Evolutionary conservation across 1,140 invertebrate genomes (phyloP).

Genomic region (Mizuhopecten yessoensis): DNA sequence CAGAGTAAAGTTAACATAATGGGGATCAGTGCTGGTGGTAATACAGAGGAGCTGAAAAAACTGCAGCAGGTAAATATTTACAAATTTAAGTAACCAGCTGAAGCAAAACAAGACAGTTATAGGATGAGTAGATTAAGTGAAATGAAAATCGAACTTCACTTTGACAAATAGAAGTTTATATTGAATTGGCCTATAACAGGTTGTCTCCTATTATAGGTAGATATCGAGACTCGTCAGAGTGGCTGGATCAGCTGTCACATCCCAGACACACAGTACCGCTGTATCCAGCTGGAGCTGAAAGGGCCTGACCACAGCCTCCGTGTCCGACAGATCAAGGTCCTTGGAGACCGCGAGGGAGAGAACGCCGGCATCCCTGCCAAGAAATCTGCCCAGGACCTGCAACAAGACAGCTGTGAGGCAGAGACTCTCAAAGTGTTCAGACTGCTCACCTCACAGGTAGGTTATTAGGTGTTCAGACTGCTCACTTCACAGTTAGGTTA

Average conservation of each 20-base stretch:
- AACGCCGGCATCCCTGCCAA: slow-evolving; percentile 71
- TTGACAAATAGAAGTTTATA: too few relatives aligned
- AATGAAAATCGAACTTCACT: too few relatives aligned
- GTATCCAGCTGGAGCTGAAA: slow-evolving; percentile 91
- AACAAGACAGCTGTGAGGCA: slow-evolving; percentile 91
- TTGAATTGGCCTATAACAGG: too few relatives aligned
- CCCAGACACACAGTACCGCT: slow-evolving; percentile 85
- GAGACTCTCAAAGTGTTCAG: slow-evolving; percentile 97
- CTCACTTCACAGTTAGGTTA: too few relatives aligned
- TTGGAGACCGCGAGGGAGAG: slow-evolving; percentile 79
- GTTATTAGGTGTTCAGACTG: too few relatives aligned
- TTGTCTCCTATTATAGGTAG: too few relatives aligned
- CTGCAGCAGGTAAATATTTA: slow-evolving; percentile 83
- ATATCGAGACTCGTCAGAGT: slow-evolving; percentile 87
- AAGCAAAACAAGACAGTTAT: too few relatives aligned
- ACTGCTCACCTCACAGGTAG: slow-evolving; percentile 94
- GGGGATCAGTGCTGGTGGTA: slow-evolving; percentile 91
- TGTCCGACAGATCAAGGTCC: slow-evolving; percentile 90
- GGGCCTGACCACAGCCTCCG: slow-evolving; percentile 95
- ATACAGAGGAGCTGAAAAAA: slow-evolving; percentile 91
- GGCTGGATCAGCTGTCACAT: slow-evolving; percentile 90
- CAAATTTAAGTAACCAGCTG: too few relatives aligned
- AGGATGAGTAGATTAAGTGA: too few relatives aligned
- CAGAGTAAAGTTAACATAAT: slow-evolving; percentile 95
- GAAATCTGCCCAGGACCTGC: slow-evolving; percentile 79